Conservation (phyloP, 1,140 invertebrate genomes). For the Cataglyphis hispanica region DNA sequence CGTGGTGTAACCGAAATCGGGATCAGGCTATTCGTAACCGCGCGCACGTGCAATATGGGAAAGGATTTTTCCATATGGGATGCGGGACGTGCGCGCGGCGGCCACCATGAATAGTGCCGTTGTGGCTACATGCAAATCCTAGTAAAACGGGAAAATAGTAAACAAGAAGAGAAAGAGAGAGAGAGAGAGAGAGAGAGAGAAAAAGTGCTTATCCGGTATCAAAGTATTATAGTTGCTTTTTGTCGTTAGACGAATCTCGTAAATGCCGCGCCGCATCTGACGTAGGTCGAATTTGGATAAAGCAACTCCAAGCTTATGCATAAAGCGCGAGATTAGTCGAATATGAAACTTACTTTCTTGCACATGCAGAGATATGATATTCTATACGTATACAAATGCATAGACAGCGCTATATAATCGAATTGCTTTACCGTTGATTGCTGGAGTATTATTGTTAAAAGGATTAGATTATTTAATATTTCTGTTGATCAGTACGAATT, state of each 20-base stretch:
- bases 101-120: conserved; percentile 49
- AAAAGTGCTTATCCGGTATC: conserved; percentile 37
- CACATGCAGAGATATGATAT: neutral
- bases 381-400: neutral
- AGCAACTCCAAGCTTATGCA: conserved; percentile 14
- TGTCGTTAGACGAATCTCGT: conserved; percentile 53
- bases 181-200: neutral
- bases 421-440: neutral
- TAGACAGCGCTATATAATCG: neutral
- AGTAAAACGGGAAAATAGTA: conserved; percentile 61
- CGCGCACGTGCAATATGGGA: conserved; percentile 55
- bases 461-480: neutral
- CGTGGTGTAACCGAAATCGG: conserved; percentile 51
- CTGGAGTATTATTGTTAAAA: neutral
- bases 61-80: conserved; percentile 59
- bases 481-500: neutral
- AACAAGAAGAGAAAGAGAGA: conserved; percentile 27
- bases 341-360: conserved; percentile 35
- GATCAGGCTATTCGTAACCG: conserved; percentile 61
- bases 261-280: conserved; percentile 16
- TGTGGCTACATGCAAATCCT: conserved; percentile 56
- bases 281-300: conserved; percentile 40
- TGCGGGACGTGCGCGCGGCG: conserved; percentile 28
- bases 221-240: conserved; percentile 54
- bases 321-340: conserved; percentile 41